phyloP scores from a whole-genome alignment of 2,888 invertebrate genomes.

The Amphipoea lucens region DNA sequence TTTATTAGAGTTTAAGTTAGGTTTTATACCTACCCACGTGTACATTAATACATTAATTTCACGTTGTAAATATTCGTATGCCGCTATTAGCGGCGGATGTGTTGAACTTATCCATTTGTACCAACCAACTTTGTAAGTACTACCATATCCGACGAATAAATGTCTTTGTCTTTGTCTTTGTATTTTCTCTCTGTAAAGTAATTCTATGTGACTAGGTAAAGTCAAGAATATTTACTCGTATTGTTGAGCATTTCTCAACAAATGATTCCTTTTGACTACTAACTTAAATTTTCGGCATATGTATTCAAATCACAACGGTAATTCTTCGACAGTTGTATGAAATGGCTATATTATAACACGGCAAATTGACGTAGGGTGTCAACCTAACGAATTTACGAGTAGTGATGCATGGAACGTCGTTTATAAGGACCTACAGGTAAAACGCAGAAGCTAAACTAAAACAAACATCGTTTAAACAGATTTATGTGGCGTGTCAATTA shows the following conservation, averaged over 20 bases:
- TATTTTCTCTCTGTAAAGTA: neutral
- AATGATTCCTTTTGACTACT: neutral
- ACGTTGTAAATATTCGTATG: too few relatives aligned
- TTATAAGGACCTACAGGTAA: neutral
- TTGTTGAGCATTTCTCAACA: neutral
- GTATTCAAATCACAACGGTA: neutral
- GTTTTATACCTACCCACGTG: too few relatives aligned
- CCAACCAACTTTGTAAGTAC: too few relatives aligned
- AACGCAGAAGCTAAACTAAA: slow-evolving; percentile 17
- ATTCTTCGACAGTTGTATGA: neutral
- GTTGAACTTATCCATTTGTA: too few relatives aligned
- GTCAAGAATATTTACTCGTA: too few relatives aligned
- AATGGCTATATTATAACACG: too few relatives aligned
- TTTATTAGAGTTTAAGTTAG: too few relatives aligned
- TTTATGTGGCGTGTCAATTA: slow-evolving; percentile 57
- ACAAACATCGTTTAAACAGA: slow-evolving; percentile 35
- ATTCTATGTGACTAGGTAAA: neutral
- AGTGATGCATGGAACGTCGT: neutral
- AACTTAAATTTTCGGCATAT: neutral
- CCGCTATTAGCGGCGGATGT: too few relatives aligned
- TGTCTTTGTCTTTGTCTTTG: too few relatives aligned
- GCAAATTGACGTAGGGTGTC: neutral
- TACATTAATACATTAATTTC: too few relatives aligned
- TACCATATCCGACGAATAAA: too few relatives aligned
- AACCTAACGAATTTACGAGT: neutral